A percentile compares a stretch with the other conserved stretches of the same genome.
phyloP scores from a whole-genome alignment of 2,888 invertebrate genomes.

The Cataglyphis cursor region DNA sequence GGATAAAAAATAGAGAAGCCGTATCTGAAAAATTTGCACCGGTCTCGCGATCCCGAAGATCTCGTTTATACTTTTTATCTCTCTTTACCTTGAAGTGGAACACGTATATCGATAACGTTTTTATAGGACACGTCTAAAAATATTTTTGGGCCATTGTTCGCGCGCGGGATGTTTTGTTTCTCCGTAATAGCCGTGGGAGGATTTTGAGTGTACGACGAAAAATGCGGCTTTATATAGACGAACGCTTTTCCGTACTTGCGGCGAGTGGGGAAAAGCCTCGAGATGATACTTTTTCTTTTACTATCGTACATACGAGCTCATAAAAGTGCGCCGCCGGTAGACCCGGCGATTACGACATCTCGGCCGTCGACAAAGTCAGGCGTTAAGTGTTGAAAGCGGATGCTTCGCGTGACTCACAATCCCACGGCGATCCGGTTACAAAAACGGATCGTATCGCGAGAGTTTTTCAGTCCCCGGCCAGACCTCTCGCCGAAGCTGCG shows the following conservation, averaged over 20 bases:
- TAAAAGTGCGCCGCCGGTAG: conserved; percentile 42
- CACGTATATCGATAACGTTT: conserved; percentile 30
- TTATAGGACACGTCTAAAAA: conserved; percentile 48
- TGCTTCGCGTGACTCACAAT: conserved; percentile 58
- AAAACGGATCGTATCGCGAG: conserved; percentile 45
- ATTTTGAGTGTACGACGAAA: conserved; percentile 40
- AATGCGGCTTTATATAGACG: conserved; percentile 57
- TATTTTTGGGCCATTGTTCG: conserved; percentile 54
- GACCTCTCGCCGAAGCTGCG: not conserved
- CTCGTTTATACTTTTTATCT: conserved; percentile 6
- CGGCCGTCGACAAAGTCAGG: conserved; percentile 42
- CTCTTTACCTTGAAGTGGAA: not conserved
- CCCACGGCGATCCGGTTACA: conserved; percentile 51
- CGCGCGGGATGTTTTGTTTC: conserved; percentile 19
- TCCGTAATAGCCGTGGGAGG: conserved; percentile 34
- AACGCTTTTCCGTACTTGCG: conserved; percentile 44
- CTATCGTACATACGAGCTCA: conserved; percentile 52
- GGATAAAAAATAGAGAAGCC: not conserved
- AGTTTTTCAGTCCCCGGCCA: conserved; percentile 46
- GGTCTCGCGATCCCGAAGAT: not conserved
- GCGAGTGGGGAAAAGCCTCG: conserved; percentile 26
- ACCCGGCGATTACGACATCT: conserved; percentile 41
- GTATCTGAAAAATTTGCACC: conserved; percentile 14
- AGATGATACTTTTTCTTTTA: conserved; percentile 57
- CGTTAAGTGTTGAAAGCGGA: conserved; percentile 49